Base-by-base conservation (phyloP, 2,888 invertebrate species). In the Caenorhabditis angaria region DNA sequence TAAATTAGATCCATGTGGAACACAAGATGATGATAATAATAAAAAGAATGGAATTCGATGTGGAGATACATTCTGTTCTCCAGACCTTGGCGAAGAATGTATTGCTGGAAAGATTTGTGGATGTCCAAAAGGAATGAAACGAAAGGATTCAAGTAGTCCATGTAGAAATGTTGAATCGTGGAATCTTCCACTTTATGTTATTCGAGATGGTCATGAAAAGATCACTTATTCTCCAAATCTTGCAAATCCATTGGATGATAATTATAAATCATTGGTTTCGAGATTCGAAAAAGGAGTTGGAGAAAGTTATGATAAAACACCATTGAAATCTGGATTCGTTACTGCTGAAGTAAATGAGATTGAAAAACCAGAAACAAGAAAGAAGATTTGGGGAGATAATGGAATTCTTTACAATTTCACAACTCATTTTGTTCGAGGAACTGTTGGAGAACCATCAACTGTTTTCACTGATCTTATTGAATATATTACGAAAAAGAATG, bases 21-120 rank as follows among this genome's bases (percentile, higher is more conserved):
- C 61, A 50, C 62, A 50, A 22, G 35, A 6, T 8, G 56, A 27
- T 10, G 2, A 56, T n/a, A 28, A 58, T 27, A 24, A 56, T 4
- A 56, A 56, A n/a, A 32, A 54, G 35, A 47, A n/a, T 65, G 83
- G 83, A 25, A 72, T 63, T 18, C 75, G 81, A 14, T 87, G 85
- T 65, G 85, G 83, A 29, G 61, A 48, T 47, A 67, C 65, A 0
- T 71, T 82, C 68, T 87, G 87, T 65, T 74, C 79, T 14, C 55
- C 68, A 10, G 85, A 81, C 27, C 77, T 87, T 18, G 86, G 86
- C 35, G 87, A 86, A 63, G 77, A 83, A 51, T 87, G 87, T 70
- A 78, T 87, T 24, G 84, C 79, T 28, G 82, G 79, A 58, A 68
- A 64, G 66, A 74, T 85, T 35, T 85, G 85, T 60, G 83, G 77